phyloP scores from a whole-genome alignment of 2,888 invertebrate genomes.

The Luffia ferchaultella region DNA sequence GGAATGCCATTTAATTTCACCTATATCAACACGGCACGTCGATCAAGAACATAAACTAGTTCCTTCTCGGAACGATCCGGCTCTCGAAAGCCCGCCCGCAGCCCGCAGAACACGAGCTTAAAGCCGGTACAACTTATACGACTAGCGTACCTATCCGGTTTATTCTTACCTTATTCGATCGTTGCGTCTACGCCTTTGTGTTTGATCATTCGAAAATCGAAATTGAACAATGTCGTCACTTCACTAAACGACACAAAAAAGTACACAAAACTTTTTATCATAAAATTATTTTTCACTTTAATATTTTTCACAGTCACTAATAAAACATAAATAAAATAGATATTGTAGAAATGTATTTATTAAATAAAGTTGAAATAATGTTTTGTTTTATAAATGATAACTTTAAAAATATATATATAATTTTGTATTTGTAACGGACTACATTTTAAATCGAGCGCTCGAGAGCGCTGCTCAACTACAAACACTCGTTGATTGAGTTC shows the following conservation, averaged over 20 bases:
- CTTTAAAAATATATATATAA: too few species aligned
- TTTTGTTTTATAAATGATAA: too few species aligned
- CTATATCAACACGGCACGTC: constrained; percentile 19
- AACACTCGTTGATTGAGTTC: not conserved
- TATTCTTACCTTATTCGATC: not conserved
- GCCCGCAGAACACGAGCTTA: constrained; percentile 15
- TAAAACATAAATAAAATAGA: too few species aligned
- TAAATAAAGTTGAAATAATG: too few species aligned
- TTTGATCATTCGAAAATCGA: not conserved
- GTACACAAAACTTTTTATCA: not conserved
- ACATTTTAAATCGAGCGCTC: not conserved
- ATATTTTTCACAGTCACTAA: too few species aligned
- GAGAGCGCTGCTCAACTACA: not conserved
- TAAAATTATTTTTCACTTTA: too few species aligned
- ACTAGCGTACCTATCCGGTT: too few species aligned
- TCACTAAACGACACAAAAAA: not conserved
- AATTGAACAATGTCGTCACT: not conserved
- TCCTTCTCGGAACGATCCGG: constrained; percentile 23
- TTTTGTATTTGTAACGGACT: not conserved
- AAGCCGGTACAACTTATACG: constrained; percentile 36
- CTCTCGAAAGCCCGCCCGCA: constrained; percentile 22
- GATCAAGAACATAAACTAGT: constrained; percentile 19
- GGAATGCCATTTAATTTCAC: constrained; percentile 22
- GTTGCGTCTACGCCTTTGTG: not conserved
- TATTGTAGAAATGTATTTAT: too few species aligned